A percentile compares a stretch with the other conserved stretches of the same genome.
These are phyloP conservation scores for Amazona finschi DNA, from an alignment of 2,797 vertebrate species.

Conservation along the genomic window DNA sequence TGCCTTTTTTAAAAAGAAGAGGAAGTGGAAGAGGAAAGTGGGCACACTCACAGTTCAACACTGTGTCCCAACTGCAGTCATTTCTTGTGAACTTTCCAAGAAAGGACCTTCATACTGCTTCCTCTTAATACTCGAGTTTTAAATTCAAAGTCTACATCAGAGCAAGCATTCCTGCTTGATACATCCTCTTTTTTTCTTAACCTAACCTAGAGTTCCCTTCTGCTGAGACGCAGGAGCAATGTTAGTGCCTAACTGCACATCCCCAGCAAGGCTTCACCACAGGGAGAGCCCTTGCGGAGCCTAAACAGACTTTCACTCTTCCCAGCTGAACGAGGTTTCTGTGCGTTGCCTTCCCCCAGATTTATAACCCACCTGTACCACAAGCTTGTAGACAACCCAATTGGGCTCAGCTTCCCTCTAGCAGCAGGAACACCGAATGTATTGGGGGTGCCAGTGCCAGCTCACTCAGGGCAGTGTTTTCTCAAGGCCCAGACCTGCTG, in stretches of 20 bases:
- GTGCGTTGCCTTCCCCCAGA: background rate
- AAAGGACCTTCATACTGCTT: background rate
- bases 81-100: background rate
- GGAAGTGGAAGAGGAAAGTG: background rate
- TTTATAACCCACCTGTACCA: background rate
- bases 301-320: background rate
- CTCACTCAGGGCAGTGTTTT: slow-evolving; percentile 45
- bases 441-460: background rate
- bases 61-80: background rate
- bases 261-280: background rate
- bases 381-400: slow-evolving; percentile 41
- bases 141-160: background rate
- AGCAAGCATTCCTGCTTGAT: background rate
- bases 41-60: background rate
- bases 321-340: background rate
- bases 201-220: background rate
- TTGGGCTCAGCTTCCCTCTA: slow-evolving; percentile 56
- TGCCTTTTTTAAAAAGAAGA: background rate
- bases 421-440: slow-evolving; percentile 67
- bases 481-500: slow-evolving; percentile 34
- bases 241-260: background rate
- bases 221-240: background rate
- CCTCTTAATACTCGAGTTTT: background rate
- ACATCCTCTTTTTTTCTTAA: background rate
- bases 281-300: background rate